phyloP scores from a whole-genome alignment of 2,113 vertebrate species.

The Orcinus orca region DNA sequence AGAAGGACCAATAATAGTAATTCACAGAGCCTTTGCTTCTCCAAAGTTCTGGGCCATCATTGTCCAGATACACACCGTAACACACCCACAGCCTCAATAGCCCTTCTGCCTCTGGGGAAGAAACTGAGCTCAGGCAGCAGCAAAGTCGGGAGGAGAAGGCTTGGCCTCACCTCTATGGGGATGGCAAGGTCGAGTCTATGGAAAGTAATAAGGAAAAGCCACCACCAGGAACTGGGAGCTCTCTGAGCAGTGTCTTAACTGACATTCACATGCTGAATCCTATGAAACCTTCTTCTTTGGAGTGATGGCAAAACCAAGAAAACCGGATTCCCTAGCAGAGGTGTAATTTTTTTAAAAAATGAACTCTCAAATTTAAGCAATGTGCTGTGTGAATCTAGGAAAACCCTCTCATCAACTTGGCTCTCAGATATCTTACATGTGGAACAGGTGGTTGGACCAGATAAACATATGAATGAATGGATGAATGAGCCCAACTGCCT shows the following conservation, averaged over 20 bases:
- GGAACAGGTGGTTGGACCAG: not conserved
- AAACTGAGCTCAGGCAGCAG: not conserved
- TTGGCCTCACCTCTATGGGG: not conserved
- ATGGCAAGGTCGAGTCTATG: not conserved
- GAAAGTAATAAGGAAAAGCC: not conserved
- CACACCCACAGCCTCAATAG: not conserved
- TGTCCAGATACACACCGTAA: slow-evolving; percentile 42
- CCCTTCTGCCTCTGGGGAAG: not conserved
- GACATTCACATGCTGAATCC: not conserved
- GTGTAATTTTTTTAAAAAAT: not conserved
- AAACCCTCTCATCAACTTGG: not conserved
- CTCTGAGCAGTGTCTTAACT: not conserved
- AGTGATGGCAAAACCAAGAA: not conserved
- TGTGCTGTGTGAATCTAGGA: not conserved
- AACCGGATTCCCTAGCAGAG: not conserved
- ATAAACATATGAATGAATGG: not conserved
- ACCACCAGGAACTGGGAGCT: not conserved
- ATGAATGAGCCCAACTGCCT: not conserved
- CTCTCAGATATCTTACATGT: not conserved
- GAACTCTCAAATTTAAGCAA: not conserved
- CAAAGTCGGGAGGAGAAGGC: not conserved
- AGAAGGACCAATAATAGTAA: slow-evolving; percentile 50
- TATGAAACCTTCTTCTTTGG: not conserved
- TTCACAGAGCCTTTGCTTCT: slow-evolving; percentile 28
- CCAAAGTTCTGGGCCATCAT: not conserved